Percentiles rank a stretch among this genome's conserved stretches.
These are phyloP conservation scores for Tetropium fuscum DNA, from an alignment of 2,888 invertebrate species.

Conservation along the genomic window DNA sequence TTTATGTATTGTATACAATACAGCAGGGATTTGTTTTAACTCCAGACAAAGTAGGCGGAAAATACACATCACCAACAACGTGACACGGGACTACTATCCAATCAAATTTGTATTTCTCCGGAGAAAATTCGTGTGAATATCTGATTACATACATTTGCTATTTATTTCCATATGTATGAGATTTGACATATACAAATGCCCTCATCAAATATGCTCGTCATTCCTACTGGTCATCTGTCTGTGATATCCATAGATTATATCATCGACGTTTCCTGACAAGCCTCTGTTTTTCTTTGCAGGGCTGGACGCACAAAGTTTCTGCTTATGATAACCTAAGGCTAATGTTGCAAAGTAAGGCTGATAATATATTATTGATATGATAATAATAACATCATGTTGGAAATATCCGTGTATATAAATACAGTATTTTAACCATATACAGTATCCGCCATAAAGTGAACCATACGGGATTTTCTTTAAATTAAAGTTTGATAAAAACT, in stretches of 20 bases:
- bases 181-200: slow-evolving; percentile 62
- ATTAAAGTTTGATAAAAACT: no score
- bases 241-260: slow-evolving; percentile 45
- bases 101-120: slow-evolving; percentile 65
- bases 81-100: slow-evolving; percentile 55
- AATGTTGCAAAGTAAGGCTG: no score
- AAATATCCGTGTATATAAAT: no score
- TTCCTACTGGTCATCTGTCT: slow-evolving; percentile 59
- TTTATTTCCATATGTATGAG: slow-evolving; percentile 65
- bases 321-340: no score
- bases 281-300: slow-evolving; percentile 18
- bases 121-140: slow-evolving; percentile 63
- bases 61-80: slow-evolving; percentile 13
- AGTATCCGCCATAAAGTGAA: no score
- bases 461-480: no score
- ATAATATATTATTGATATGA: no score
- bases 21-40: slow-evolving; percentile 24
- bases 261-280: slow-evolving; percentile 36
- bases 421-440: no score
- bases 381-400: no score
- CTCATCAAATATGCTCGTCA: slow-evolving; percentile 61
- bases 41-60: slow-evolving; percentile 12
- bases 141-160: slow-evolving; percentile 60
- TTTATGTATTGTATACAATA: slow-evolving; percentile 21
- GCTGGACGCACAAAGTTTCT: slow-evolving; percentile 8